A percentile compares a stretch with the other conserved stretches of the same genome.
phyloP scores from a whole-genome alignment of 2,888 invertebrate genomes.

The Aricia artaxerxes region DNA sequence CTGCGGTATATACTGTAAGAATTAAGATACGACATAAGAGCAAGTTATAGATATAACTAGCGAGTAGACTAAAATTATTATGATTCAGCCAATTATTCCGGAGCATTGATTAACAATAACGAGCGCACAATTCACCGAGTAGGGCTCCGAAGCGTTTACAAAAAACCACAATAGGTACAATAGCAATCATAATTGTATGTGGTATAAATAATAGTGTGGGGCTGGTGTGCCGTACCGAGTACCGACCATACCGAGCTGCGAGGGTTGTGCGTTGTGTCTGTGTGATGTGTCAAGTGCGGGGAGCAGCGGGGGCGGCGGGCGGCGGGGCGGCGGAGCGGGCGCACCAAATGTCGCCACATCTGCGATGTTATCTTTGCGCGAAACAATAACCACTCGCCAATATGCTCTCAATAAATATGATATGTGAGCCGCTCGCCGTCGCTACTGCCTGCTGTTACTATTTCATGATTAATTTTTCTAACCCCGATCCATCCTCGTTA shows the following conservation, averaged over 20 bases:
- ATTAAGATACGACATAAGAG: not conserved
- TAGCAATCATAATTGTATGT: not conserved
- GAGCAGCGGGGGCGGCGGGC: not conserved
- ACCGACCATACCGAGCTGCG: not conserved
- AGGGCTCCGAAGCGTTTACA: not conserved
- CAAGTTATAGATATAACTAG: not conserved
- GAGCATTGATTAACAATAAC: not conserved
- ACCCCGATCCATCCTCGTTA: not conserved
- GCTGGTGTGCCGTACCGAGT: not conserved
- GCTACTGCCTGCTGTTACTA: not conserved
- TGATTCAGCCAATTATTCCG: not conserved
- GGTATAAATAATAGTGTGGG: not conserved
- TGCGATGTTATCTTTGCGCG: not conserved
- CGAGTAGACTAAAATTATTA: no score
- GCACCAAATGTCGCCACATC: conserved; percentile 12
- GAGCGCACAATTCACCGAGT: not conserved
- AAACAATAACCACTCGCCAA: conserved; percentile 18
- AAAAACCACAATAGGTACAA: conserved; percentile 3
- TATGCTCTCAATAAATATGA: conserved; percentile 8
- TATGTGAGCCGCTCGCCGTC: not conserved
- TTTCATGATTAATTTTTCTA: not conserved
- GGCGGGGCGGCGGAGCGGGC: not conserved
- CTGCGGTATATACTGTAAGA: not conserved
- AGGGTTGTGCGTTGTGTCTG: not conserved
- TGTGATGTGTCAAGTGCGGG: not conserved